Base-by-base conservation (phyloP, 2,113 vertebrate genomes). In the Gasterosteus nipponicus region DNA sequence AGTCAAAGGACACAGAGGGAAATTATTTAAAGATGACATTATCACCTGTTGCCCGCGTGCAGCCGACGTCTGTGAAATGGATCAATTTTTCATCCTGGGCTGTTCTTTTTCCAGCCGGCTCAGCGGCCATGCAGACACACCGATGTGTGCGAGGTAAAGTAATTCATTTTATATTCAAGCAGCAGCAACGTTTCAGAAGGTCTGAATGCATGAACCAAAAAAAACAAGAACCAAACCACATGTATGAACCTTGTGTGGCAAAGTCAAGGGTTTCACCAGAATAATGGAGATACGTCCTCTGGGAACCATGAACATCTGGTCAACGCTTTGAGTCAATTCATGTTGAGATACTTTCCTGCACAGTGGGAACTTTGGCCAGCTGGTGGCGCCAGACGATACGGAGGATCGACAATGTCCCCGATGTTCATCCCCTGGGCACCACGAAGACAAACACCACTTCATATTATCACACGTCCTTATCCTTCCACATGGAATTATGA, bases 21-120 rank as follows among this genome's bases (percentile, higher is more conserved):
- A 46, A 82, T 90, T 80, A 81, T 81, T 67, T 76, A 74, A 82
- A 84, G 82, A 92, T 92, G 86, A 91, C 84, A 90, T 90, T 89
- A 89, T 91, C 84, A 88, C 90, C 89, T 90, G 89, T 86, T 83
- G 67, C 72, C 78, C 63, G 74, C 39, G 2, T 62, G 66, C 64
- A 56, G 60, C 66, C 61, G 63, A 86, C 91, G 92, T 93, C 87
- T 93, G 93, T 6, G 7, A 81, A 86, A 58, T 87, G 49, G 80
- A 73, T 91, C 77, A 81, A 59, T 62, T 53, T 46, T 58, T 47
- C 59, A 31, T 73, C 63, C 65, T 54, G 33, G 26, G 0, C 26
- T 78, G 33, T 33, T 66, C 57, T 69, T 84, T 86, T 84, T 81
- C 74, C 81, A 76, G 71, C 31, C 67, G 44, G 53, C 62, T 64